Evolutionary conservation across 2,888 invertebrate species (phyloP), one percentile per base, ranked within the genome.

Genomic region (Steinernema hermaphroditum): DNA sequence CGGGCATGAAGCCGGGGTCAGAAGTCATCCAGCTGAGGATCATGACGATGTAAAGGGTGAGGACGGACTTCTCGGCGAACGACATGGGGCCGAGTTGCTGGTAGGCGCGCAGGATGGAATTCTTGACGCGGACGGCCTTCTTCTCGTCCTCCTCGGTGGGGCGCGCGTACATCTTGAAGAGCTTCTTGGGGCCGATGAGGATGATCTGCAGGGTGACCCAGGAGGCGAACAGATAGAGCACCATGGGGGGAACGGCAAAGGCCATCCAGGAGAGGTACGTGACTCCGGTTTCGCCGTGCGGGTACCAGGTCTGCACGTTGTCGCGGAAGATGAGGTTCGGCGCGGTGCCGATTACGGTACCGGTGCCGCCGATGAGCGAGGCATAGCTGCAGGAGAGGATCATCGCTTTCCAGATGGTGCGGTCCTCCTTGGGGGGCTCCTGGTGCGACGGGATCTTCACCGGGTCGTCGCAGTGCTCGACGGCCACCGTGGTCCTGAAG

Each of bases 211-310:
- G 80, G 12, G 80, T 72, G 69, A 82, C 72, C 82, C 82, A 82
- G 1, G 80, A 79, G 19, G 79, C 72, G 72, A 82, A 74, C 80
- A 82, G 80, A 76, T 82, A 82, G 73, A 78, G 75, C 27, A 82
- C 27, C 82, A 82, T 79, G 34, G 82, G 82, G 14, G 82, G 82
- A 74, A 82, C 75, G 9, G 79, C 80, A 32, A 82, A 82, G 12
- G 77, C 75, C 82, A 82, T 82, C 82, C 82, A 82, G 0, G 82
- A 80, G 16, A 81, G 69, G 57, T 81, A 82, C 0, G 80, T 79
- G 68, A 82, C 77, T n/a, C 79, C 74, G 1, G 80, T 80, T 27
- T 82, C 75, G 49, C 80, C 82, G 8, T 74, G 74, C 1, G 80
- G 80, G 57, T 77, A 82, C 32, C 62, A 62, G 22, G 22, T 50